Base-by-base conservation (phyloP, 1,140 invertebrate species). In the Temnothorax longispinosus region DNA sequence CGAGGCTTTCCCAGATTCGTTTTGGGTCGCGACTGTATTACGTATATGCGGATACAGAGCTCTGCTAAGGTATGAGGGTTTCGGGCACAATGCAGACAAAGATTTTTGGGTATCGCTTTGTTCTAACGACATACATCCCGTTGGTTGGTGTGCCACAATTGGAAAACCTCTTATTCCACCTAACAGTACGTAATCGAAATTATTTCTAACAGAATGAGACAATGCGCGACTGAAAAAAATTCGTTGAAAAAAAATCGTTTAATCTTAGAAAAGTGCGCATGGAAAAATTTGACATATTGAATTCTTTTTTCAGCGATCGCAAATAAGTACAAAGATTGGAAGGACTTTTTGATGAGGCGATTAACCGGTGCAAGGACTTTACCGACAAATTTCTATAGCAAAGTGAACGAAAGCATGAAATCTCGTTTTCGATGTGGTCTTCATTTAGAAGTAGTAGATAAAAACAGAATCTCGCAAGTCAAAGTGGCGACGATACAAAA, bases 41-140 rank as follows among this genome's bases (percentile, higher is more conserved):
- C 97, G 98, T 94, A 97, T 99, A 87, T 97, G 97, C 95, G 98
- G 98, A 35, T 99, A 99, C 92, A 98, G 98, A 96, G 98, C 98
- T n/a, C 94, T 99, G 69, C 95, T 99, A 89, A 96, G 99, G 75
- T 99, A 99, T 95, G 99, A 99, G 96, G 99, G 99, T 13, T 99
- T 99, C 95, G 98, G 98, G 1, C 96, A 97, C 90, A 98, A 99
- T 95, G 95, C 96, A 52, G 97, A 97, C 10, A 98, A 98, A 94
- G 99, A 99, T 95, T 99, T 99, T 95, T 99, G 99, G 99, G 97
- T 99, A 0, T 99, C 99, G 92, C 95, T 99, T 35, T 99, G 98
- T 95, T 98, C 98, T 67, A 97, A 98, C 78, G 97, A 98, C 93
- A 98, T 99, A 38, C 98, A 99, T 95, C 98, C 98, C 41, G 98